A percentile compares a stretch with the other conserved stretches of the same genome.
These are phyloP conservation scores for Drepana arcuata DNA, from an alignment of 1,140 invertebrate species.

Conservation along the genomic window DNA sequence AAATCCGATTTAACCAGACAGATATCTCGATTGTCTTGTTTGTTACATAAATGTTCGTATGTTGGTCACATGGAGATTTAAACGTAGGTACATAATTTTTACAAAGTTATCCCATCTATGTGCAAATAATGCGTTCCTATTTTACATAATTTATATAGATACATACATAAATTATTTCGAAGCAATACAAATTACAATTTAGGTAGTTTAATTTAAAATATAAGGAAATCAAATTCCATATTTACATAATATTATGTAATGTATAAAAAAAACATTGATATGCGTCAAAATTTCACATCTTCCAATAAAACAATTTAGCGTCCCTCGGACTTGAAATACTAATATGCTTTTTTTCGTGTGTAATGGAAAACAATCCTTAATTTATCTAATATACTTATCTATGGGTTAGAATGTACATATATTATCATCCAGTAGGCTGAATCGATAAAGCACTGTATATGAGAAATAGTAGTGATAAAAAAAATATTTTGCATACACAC, in stretches of 20 bases:
- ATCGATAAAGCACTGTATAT: not conserved
- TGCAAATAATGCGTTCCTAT: too few species aligned
- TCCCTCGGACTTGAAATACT: constrained; percentile 18
- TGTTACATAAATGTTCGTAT: too few species aligned
- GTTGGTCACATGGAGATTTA: constrained; percentile 62
- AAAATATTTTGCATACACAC: too few species aligned
- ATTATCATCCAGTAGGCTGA: not conserved
- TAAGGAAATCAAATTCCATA: too few species aligned
- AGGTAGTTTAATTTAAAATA: too few species aligned
- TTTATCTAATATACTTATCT: not conserved
- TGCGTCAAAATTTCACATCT: constrained; percentile 47
- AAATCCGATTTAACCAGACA: too few species aligned
- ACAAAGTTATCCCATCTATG: constrained; percentile 15
- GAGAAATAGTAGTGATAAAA: not conserved
- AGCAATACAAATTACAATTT: constrained; percentile 7
- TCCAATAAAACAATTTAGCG: constrained; percentile 31
- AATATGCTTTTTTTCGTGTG: too few species aligned
- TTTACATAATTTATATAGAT: constrained; percentile 10
- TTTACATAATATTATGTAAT: too few species aligned
- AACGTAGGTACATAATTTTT: constrained; percentile 12
- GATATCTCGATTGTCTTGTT: too few species aligned
- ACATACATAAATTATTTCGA: constrained; percentile 16
- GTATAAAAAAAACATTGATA: too few species aligned
- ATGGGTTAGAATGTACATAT: not conserved
- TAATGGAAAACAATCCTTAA: too few species aligned